Percentiles rank a stretch among this genome's conserved stretches.
These are phyloP conservation scores for Gymnothorax reevesii DNA, from an alignment of 2,797 vertebrate species.

Conservation along the genomic window DNA sequence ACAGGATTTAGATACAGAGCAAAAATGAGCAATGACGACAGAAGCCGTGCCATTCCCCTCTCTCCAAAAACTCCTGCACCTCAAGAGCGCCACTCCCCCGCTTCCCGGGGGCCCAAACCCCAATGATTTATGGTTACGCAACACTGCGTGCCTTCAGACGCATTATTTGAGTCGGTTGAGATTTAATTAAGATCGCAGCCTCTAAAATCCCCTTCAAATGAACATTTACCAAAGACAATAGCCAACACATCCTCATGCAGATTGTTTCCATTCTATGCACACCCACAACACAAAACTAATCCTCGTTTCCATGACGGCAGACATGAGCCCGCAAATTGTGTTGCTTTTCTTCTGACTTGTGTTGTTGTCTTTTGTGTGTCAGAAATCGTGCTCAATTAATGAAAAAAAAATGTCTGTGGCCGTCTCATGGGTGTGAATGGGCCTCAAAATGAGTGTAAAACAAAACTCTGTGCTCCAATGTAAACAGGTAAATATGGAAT, in stretches of 20 bases:
- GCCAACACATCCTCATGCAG: constrained; percentile 79
- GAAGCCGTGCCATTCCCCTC: constrained; percentile 20
- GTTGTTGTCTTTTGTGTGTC: constrained; percentile 79
- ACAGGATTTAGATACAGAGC: constrained; percentile 36
- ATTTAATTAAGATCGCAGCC: constrained; percentile 98
- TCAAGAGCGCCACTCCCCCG: constrained; percentile 56
- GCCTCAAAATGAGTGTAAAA: constrained; percentile 31
- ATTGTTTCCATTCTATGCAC: constrained; percentile 85
- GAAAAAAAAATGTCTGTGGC: constrained; percentile 37
- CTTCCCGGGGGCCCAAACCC: constrained; percentile 60
- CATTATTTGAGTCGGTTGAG: constrained; percentile 87
- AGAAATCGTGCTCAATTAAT: constrained; percentile 67
- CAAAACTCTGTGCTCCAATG: constrained; percentile 27
- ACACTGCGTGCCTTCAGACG: constrained; percentile 83
- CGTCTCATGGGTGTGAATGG: constrained; percentile 34
- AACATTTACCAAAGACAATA: constrained; percentile 89
- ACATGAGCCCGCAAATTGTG: constrained; percentile 80
- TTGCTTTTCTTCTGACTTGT: constrained; percentile 80
- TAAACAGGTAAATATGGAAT: constrained; percentile 2
- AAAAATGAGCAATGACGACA: constrained; percentile 39
- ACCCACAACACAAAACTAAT: constrained; percentile 84
- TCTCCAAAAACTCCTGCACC: constrained; percentile 24
- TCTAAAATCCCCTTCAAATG: constrained; percentile 91
- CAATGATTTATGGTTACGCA: constrained; percentile 85
- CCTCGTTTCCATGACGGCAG: constrained; percentile 89